Conservation (phyloP, 2,888 invertebrate genomes). For the Pyralis farinalis region DNA sequence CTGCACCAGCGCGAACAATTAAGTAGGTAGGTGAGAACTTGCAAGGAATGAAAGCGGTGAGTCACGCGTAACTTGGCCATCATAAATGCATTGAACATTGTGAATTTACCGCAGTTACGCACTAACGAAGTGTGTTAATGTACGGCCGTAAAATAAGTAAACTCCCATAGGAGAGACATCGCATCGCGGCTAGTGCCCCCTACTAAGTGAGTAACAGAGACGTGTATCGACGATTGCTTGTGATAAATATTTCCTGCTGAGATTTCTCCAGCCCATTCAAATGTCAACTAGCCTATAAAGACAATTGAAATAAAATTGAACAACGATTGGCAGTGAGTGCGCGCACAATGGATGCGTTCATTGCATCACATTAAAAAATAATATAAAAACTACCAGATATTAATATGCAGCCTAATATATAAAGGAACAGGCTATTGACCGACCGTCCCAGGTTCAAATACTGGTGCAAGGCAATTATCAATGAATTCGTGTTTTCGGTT, state of each 20-base stretch:
- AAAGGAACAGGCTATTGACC: too few relatives aligned
- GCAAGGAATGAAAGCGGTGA: slow-evolving; percentile 66
- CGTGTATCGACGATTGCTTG: slow-evolving; percentile 16
- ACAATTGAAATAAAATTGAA: slow-evolving; percentile 22
- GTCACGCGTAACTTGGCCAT: slow-evolving; percentile 49
- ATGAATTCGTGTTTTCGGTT: too few relatives aligned
- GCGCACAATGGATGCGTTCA: slow-evolving; percentile 16
- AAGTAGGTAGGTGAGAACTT: slow-evolving; percentile 39
- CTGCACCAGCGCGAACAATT: slow-evolving; percentile 25
- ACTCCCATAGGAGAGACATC: background rate
- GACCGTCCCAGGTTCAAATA: too few relatives aligned
- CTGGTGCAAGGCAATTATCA: too few relatives aligned
- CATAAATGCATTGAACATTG: slow-evolving; percentile 24
- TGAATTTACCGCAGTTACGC: slow-evolving; percentile 17
- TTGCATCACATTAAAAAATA: background rate
- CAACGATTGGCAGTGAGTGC: slow-evolving; percentile 8
- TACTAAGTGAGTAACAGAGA: slow-evolving; percentile 12
- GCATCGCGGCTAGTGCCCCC: slow-evolving; percentile 9
- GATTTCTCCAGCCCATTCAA: slow-evolving; percentile 26
- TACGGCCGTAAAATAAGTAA: background rate
- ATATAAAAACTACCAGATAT: too few relatives aligned
- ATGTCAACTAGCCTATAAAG: slow-evolving; percentile 25
- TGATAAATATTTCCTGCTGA: slow-evolving; percentile 25
- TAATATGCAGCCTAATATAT: too few relatives aligned
- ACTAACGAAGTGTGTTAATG: background rate